Evolutionary conservation across 2,113 vertebrate genomes (phyloP), one percentile per base, ranked within the genome.

Genomic region (Lepus europaeus): DNA sequence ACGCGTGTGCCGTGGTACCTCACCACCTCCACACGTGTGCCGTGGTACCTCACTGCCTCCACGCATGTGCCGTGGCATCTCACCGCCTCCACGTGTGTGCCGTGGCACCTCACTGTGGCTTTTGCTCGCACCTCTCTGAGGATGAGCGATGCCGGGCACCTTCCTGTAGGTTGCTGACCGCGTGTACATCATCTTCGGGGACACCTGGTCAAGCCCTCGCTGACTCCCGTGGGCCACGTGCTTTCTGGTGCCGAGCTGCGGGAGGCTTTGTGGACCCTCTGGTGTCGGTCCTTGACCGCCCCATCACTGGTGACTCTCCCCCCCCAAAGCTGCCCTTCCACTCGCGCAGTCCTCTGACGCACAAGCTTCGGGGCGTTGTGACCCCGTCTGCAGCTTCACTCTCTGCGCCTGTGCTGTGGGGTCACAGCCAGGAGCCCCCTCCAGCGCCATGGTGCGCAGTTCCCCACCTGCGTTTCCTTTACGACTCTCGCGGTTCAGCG

Each of bases 121-220:
- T 56, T 5, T 6, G 3, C 53, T 13, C 14, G 53, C 22, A 2
- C 53, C 14, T 25, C 64, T 33, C 29, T 49, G 29, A 33, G 4
- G 49, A 29, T 3, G 8, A 39, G 16, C 1, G 23, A 6, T n/a
- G 36, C 1, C 9, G 14, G 23, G 14, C 3, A 19, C 13, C 53
- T 82, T 45, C 59, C 66, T 13, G 16, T 10, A 10, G 11, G 25
- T 36, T 6, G 68, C 20, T 16, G 19, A 29, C 61, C 39, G 12
- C 20, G 56, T 61, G 0, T 36, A 3, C 4, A 1, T 27, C 33
- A 9, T 61, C 33, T 53, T 56, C 13, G 9, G 29, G 33, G 68
- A 77, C 13, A 11, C 68, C 45, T 53, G 5, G 0, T 31, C 12
- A 0, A 7, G 72, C 25, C 74, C 73, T n/a, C 31, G 20, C 45